Base-by-base conservation (phyloP, 2,888 invertebrate species). In the Leptinotarsa tumamoca region DNA sequence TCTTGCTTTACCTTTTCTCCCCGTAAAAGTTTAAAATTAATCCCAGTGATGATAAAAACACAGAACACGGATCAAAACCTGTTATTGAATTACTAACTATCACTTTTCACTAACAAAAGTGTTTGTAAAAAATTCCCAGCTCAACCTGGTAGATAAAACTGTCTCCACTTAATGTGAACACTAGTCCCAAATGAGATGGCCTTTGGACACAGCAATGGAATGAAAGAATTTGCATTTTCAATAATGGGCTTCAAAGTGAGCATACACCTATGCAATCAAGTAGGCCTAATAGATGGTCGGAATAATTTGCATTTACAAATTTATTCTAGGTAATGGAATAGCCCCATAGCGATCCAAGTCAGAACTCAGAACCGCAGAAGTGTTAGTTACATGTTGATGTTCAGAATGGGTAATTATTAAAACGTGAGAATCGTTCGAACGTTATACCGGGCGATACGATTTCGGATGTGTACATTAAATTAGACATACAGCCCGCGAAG, bases 281-380 rank as follows among this genome's bases (percentile, higher is more conserved):
- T 33, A 63, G 63, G 14, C 63, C 63, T 43, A 63, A 33, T 63
- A 63, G 63, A 63, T 33, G 63, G 63, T 63, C 58, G 23, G 43
- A 33, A 63, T 43, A 63, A 63, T 63, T 63, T 63, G 63, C 63
- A 63, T 63, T 33, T 63, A 63, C 33, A 63, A 63, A 63, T 63
- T 58, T 43, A 63, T 63, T 63, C 63, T 63, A 63, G 43, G 63
- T 63, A 63, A 63, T 63, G 63, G n/a, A 63, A 63, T 63, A 63
- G 63, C 63, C 63, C 63, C 63, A 63, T 63, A 63, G 63, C 43
- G 63, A 63, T 43, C 63, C 14, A 27, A 63, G 58, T 58, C 23
- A 58, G 58, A 58, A 23, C 14, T 58, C 15, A 21, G 23, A 58
- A 58, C 58, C 23, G 58, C 58, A 58, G 23, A 21, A 14, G 58